Evolutionary conservation across 2,888 invertebrate genomes (phyloP).

Genomic region (Drosophila antonietae): DNA sequence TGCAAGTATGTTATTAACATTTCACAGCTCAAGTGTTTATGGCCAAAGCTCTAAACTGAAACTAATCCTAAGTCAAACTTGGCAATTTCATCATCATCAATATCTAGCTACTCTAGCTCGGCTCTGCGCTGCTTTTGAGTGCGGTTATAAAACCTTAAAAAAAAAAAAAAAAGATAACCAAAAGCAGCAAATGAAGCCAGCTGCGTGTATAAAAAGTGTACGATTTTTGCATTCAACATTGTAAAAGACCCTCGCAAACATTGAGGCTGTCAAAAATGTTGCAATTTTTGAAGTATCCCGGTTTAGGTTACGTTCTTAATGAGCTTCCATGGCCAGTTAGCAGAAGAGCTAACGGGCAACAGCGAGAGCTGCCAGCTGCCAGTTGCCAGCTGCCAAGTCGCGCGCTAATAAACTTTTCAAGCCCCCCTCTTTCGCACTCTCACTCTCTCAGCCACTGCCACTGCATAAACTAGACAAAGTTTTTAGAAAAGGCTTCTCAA

Average conservation of each 20-base stretch:
- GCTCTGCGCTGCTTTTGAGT: conserved; percentile 61
- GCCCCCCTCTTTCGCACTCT: not conserved
- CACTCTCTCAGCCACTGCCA: not conserved
- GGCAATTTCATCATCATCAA: conserved; percentile 68
- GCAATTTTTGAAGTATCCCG: conserved; percentile 39
- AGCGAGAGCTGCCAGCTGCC: conserved; percentile 17
- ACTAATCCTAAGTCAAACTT: conserved; percentile 33
- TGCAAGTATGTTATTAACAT: conserved; percentile 43
- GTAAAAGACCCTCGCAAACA: conserved; percentile 31
- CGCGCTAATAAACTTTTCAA: conserved; percentile 55
- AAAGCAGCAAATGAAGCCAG: conserved; percentile 25
- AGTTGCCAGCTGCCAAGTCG: conserved; percentile 21
- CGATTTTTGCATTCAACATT: conserved; percentile 70
- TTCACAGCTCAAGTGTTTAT: conserved; percentile 71
- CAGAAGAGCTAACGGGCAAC: conserved; percentile 15
- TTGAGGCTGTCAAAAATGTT: conserved; percentile 49
- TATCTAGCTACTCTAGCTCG: conserved; percentile 31
- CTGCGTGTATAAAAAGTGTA: conserved; percentile 41
- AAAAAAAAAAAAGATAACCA: not conserved
- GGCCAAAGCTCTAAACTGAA: conserved; percentile 36
- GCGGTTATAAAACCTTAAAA: conserved; percentile 51
- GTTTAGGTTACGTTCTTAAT: conserved; percentile 37
- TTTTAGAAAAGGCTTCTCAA: conserved; percentile 26
- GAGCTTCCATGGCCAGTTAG: conserved; percentile 26
- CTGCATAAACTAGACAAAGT: conserved; percentile 38